Evolutionary conservation across 2,888 invertebrate species (phyloP), one percentile per base, ranked within the genome.

Genomic region (Cartodere bifasciata): DNA sequence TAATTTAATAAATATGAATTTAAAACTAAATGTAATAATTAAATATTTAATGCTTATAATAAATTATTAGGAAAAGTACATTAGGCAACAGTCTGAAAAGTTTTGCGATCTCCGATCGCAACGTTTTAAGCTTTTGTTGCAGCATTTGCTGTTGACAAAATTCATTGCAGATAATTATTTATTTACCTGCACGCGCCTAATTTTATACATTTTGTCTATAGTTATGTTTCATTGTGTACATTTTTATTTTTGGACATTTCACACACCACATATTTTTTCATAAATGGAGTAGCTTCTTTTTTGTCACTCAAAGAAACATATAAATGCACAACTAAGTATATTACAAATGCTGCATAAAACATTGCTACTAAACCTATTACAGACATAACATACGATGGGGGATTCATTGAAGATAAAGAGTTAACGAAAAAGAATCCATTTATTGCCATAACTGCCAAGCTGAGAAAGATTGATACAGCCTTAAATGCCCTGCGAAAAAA

Each of bases 401-500:
- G 46, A 5, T 68, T 46, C 2, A 55, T 46, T 4, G 60, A 52
- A 10, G 60, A 46, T 1, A 79, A 67, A 42, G 70, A 72, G 29
- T 63, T 65, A 7, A 67, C 55, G n/a, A 84, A 80, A 57, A 85
- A 85, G 52, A 71, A 84, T 41, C 83, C 63, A 56, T 87, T 87
- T 44, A 87, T 85, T 3, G 57, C 60, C 46, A 86, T 77, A 7
- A 86, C 78, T 23, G 75, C 48, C 5, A 72, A 47, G 2, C 81
- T 73, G 15, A 85, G 58, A 3, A 69, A 28, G 14, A 74, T 64
- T 1, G 82, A 67, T 13, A 76, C 56, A 13, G 75, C 57, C 60
- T 76, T 79, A 54, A 74, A 77, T 14, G 62, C 54, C 29, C 82
- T 82, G 56, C n/a, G n/a, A n/a, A 16, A 67, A 68, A 37, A 44